Percentiles rank a stretch among this genome's conserved stretches.
These are phyloP conservation scores for Etheostoma perlongum DNA, from an alignment of 2,797 vertebrate species.

Conservation along the genomic window DNA sequence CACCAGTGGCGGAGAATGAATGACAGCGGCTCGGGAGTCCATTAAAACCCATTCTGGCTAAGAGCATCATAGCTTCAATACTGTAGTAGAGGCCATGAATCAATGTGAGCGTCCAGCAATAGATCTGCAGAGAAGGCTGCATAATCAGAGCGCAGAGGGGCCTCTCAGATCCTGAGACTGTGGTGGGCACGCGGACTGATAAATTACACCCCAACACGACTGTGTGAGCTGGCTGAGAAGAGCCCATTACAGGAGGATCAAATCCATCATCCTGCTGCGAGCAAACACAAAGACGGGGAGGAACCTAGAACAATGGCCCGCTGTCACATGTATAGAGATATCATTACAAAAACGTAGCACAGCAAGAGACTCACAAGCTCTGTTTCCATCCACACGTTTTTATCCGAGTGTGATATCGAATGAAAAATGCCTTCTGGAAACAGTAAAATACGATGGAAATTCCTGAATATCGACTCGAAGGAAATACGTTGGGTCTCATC, in stretches of 20 bases:
- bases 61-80: constrained; percentile 27
- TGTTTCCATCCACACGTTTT: too few relatives aligned
- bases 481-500: too few relatives aligned
- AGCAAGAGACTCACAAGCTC: too few relatives aligned
- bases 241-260: constrained; percentile 31
- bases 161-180: constrained; percentile 8
- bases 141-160: constrained; percentile 25
- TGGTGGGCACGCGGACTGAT: constrained; percentile 36
- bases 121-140: constrained; percentile 42
- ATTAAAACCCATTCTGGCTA: constrained; percentile 45
- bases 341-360: too few relatives aligned
- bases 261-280: constrained; percentile 49
- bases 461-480: too few relatives aligned
- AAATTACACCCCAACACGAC: constrained; percentile 37
- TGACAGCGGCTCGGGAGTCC: constrained; percentile 36
- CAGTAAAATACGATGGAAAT: too few relatives aligned
- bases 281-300: not conserved
- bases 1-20: constrained; percentile 35
- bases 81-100: constrained; percentile 58
- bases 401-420: too few relatives aligned
- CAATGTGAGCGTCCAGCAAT: constrained; percentile 33
- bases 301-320: not conserved
- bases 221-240: constrained; percentile 25
- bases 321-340: not conserved
- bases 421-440: too few relatives aligned